phyloP scores from a whole-genome alignment of 1,140 invertebrate species.

The Drosophila suzukii region DNA sequence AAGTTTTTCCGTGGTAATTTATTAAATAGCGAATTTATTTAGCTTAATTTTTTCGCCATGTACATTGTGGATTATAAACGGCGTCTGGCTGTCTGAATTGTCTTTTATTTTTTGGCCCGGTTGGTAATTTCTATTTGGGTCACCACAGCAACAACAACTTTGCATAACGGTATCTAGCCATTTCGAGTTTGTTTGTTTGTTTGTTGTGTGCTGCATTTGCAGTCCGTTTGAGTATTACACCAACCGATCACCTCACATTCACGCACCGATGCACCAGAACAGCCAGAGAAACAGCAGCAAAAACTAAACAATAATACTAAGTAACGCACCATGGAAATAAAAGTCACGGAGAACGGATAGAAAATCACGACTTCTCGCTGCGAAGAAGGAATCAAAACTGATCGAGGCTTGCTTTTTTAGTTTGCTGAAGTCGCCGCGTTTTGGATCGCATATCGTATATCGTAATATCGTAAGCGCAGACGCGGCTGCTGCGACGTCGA shows the following conservation, averaged over 20 bases:
- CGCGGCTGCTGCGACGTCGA: conserved; percentile 29
- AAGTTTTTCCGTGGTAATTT: not conserved
- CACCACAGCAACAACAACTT: conserved; percentile 58
- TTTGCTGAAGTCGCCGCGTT: not conserved
- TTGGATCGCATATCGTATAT: conserved; percentile 29
- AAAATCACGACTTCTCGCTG: conserved; percentile 61
- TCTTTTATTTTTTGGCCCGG: conserved; percentile 42
- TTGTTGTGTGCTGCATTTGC: conserved; percentile 15
- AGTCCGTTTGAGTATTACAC: conserved; percentile 21
- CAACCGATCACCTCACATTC: conserved; percentile 43
- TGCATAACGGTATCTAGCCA: conserved; percentile 65
- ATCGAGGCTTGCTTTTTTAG: conserved; percentile 55
- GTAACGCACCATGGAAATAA: conserved; percentile 22
- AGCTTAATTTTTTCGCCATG: conserved; percentile 2
- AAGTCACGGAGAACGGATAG: not conserved
- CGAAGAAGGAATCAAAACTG: conserved; percentile 58
- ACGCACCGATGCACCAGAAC: conserved; percentile 57
- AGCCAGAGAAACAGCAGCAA: conserved; percentile 10
- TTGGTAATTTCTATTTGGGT: conserved; percentile 71
- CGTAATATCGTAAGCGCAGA: conserved; percentile 27
- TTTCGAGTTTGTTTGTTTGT: conserved; percentile 44
- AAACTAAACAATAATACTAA: conserved; percentile 16
- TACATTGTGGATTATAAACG: conserved; percentile 58
- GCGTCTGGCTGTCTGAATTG: conserved; percentile 44
- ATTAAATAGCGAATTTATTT: conserved; percentile 8